Percentiles rank a stretch among this genome's conserved stretches.
These are phyloP conservation scores for Podarcis siculus DNA, from an alignment of 2,797 vertebrate species.

Conservation along the genomic window DNA sequence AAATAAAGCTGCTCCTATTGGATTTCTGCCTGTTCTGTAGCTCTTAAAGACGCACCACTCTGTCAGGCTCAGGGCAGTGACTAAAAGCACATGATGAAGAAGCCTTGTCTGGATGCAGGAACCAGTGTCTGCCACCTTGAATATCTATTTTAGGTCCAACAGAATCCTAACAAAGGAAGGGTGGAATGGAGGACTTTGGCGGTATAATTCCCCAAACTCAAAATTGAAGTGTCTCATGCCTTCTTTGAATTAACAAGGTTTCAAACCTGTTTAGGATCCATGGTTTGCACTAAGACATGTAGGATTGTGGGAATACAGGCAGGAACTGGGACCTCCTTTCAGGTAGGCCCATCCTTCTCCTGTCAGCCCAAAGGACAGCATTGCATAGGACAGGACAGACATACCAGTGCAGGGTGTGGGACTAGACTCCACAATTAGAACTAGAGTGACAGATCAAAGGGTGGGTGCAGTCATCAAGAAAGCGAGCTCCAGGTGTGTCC, in stretches of 20 bases:
- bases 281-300: neutral
- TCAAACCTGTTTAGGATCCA: neutral
- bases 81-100: neutral
- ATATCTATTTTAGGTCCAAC: neutral
- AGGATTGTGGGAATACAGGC: neutral
- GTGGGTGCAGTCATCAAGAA: constrained; percentile 13
- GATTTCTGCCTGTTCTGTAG: neutral
- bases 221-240: neutral
- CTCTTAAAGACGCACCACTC: neutral
- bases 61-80: neutral
- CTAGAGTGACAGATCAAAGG: constrained; percentile 12
- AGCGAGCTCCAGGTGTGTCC: constrained; percentile 4
- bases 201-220: neutral
- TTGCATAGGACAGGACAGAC: neutral
- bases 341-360: neutral
- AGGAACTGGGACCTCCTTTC: neutral
- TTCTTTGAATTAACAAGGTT: neutral
- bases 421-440: constrained; percentile 19
- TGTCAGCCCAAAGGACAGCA: neutral
- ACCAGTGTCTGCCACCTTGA: neutral
- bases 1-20: neutral
- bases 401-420: constrained; percentile 13
- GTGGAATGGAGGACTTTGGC: neutral
- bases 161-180: neutral
- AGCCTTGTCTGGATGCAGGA: neutral